These are phyloP conservation scores for Ophiothrix spiculata DNA, from an alignment of 35 echinoderm and acorn worm species.

Conservation along the genomic window DNA sequence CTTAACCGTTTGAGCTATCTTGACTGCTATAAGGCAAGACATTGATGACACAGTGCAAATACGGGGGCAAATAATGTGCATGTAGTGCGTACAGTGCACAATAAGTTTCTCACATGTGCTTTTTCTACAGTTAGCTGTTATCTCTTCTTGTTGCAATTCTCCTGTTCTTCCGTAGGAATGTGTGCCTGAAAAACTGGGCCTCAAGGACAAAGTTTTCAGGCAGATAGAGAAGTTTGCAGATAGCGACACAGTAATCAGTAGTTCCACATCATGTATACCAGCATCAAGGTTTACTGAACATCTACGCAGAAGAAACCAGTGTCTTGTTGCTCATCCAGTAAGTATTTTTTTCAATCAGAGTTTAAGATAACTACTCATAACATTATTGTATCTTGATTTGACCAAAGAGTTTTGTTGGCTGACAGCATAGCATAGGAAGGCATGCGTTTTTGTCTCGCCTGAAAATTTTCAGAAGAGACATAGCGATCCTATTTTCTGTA, in stretches of 20 bases:
- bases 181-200: slow-evolving; percentile 70
- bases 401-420: too few relatives aligned
- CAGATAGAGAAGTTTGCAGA: slow-evolving; percentile 60
- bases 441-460: too few relatives aligned
- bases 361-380: too few relatives aligned
- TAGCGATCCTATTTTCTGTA: too few relatives aligned
- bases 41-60: not conserved
- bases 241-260: slow-evolving; percentile 51
- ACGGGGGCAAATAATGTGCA: not conserved
- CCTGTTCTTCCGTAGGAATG: slow-evolving; percentile 52
- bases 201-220: slow-evolving; percentile 62
- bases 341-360: slow-evolving; percentile 25
- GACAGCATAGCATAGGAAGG: too few relatives aligned
- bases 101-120: not conserved
- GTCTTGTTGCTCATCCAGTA: slow-evolving; percentile 78
- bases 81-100: not conserved
- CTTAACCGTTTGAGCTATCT: too few relatives aligned
- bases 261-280: slow-evolving; percentile 60
- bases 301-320: slow-evolving; percentile 46
- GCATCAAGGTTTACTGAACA: slow-evolving; percentile 63
- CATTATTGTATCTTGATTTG: too few relatives aligned
- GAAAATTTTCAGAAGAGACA: too few relatives aligned
- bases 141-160: not conserved
- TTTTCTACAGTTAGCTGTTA: not conserved
- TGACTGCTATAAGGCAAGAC: not conserved